These are phyloP conservation scores for Ailuropoda melanoleuca DNA, from an alignment of 2,113 vertebrate genomes.

Conservation along the genomic window DNA sequence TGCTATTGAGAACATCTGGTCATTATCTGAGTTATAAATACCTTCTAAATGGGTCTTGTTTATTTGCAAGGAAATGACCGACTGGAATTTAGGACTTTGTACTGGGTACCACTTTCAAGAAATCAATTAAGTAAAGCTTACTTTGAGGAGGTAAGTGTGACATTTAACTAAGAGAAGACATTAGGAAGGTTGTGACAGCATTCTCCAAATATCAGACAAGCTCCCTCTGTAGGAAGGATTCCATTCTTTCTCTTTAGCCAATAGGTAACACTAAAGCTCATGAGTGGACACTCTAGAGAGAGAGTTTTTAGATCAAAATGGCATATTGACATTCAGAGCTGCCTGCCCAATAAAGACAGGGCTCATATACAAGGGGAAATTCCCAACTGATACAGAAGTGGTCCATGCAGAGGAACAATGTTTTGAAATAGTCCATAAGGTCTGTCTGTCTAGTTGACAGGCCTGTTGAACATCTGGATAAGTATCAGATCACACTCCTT, in stretches of 20 bases:
- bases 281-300: not conserved
- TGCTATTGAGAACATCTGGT: not conserved
- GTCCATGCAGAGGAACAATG: not conserved
- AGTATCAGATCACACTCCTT: not conserved
- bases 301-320: not conserved
- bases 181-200: not conserved
- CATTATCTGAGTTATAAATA: not conserved
- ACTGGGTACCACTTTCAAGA: not conserved
- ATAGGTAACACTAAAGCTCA: not conserved
- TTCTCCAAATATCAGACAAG: not conserved
- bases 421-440: not conserved
- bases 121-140: not conserved
- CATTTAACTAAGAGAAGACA: not conserved
- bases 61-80: not conserved
- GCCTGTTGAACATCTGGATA: not conserved
- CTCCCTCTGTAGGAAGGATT: not conserved
- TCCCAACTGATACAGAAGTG: not conserved
- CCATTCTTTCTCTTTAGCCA: not conserved
- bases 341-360: not conserved
- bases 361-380: not conserved
- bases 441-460: not conserved
- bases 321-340: not conserved
- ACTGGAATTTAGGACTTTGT: not conserved
- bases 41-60: not conserved
- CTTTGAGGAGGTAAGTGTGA: not conserved